Conservation (phyloP, 2,888 invertebrate species). For the Chydorus sphaericus region DNA sequence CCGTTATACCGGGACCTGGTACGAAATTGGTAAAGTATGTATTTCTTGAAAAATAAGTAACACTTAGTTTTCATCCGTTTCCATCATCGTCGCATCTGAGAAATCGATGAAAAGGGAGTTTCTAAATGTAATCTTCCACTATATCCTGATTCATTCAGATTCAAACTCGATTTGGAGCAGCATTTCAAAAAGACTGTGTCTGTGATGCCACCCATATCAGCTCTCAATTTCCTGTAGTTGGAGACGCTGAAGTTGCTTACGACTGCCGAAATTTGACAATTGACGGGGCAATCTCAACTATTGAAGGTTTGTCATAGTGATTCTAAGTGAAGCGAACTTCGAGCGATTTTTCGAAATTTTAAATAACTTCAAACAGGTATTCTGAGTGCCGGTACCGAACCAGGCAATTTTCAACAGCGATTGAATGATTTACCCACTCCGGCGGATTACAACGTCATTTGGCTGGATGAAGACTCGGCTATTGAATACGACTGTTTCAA, state of each 20-base stretch:
- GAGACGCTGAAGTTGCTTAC: conserved; percentile 14
- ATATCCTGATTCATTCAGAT: conserved; percentile 8
- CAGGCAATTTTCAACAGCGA: conserved; percentile 18
- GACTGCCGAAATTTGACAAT: conserved; percentile 14
- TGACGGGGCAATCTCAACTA: neutral
- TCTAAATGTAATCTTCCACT: neutral
- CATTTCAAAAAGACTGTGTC: conserved; percentile 17
- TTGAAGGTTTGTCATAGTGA: too few relatives aligned
- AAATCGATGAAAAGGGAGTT: neutral
- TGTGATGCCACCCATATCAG: conserved; percentile 17
- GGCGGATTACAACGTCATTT: conserved; percentile 19
- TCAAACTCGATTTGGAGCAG: conserved; percentile 19
- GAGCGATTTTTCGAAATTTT: too few relatives aligned
- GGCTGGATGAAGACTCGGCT: conserved; percentile 18
- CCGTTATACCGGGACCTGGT: conserved; percentile 16
- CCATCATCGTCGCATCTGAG: neutral
- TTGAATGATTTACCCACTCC: conserved; percentile 13
- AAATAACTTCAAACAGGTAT: conserved; percentile 9
- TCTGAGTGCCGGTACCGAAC: conserved; percentile 12
- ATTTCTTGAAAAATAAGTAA: too few relatives aligned
- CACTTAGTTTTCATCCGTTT: too few relatives aligned
- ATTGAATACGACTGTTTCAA: conserved; percentile 19
- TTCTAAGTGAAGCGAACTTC: too few relatives aligned
- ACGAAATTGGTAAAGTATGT: conserved; percentile 19
- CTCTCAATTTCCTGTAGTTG: conserved; percentile 4